Base-by-base conservation (phyloP, 2,888 invertebrate species). In the Autographa gamma region DNA sequence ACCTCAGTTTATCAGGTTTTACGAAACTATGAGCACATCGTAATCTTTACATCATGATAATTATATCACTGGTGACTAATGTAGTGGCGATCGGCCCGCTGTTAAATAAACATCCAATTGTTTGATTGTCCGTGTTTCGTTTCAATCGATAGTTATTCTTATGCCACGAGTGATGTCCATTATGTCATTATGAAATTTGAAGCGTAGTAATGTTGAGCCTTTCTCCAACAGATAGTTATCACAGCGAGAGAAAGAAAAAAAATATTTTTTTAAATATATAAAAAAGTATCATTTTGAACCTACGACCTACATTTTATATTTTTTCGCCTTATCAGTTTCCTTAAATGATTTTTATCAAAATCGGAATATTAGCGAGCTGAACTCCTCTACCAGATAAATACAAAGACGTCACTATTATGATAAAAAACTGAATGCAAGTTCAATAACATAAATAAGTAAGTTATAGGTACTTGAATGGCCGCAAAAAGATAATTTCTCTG, bases 81-180 rank as follows among this genome's bases (percentile, higher is more conserved):
- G 52, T 32, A 48, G 66, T 77, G 75, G 69, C 70, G 68, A 74
- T 79, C 66, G 77, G 71, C 76, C 75, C 76, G 71, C 79, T 81
- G 78, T 84, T 83, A 86, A 81, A 85, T 83, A 90, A 89, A 90
- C 85, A 89, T 77, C 38, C 74, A 70, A 85, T 86, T 86, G 85
- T 86, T 85, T 81, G 72, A 86, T 81, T 86, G 84, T 83, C 76
- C 71, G 71, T 65, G 73, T 69, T 73, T 76, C 71, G 60, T 75
- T 70, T 77, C 77, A 78, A 77, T 77, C 76, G 77, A 71, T 69
- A 65, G 64, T 76, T 81, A 74, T 82, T 82, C 70, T 80, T 77
- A 78, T 69, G 63, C 34, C 66, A 71, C 77, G 71, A 70, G 62
- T 54, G 31, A 65, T 76, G 69, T 71, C 52, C 58, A 66, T 82